phyloP scores from a whole-genome alignment of 1,140 invertebrate genomes.

The Euura lappo region DNA sequence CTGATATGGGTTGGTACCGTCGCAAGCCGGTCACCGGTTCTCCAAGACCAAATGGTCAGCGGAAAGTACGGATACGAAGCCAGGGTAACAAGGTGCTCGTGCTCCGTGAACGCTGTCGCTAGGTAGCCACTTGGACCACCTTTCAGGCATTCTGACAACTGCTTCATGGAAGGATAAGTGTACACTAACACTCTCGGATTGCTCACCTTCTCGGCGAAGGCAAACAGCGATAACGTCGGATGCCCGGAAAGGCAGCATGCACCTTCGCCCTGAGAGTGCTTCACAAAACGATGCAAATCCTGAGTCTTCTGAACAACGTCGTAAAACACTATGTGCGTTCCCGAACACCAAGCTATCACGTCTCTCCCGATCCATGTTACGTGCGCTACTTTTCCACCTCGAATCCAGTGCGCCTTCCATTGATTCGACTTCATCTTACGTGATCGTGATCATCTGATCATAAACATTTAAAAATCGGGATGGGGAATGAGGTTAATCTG shows the following conservation, averaged over 20 bases:
- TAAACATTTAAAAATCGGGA: too few relatives aligned
- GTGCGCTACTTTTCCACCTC: slow-evolving; percentile 44
- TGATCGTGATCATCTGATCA: too few relatives aligned
- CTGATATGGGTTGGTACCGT: slow-evolving; percentile 34
- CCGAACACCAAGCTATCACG: slow-evolving; percentile 47
- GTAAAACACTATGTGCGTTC: slow-evolving; percentile 48
- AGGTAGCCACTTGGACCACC: slow-evolving; percentile 39
- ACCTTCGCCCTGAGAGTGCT: slow-evolving; percentile 40
- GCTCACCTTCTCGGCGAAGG: slow-evolving; percentile 44
- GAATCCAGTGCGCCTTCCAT: slow-evolving; percentile 46
- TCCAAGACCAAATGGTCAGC: slow-evolving; percentile 54
- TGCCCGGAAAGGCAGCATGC: slow-evolving; percentile 46
- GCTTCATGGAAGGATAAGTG: slow-evolving; percentile 48
- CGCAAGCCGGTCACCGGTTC: slow-evolving; percentile 45
- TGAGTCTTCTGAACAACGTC: slow-evolving; percentile 33
- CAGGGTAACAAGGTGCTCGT: slow-evolving; percentile 44
- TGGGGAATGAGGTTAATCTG: too few relatives aligned
- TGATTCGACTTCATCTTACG: background rate
- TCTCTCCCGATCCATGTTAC: slow-evolving; percentile 50
- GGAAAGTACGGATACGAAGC: slow-evolving; percentile 42
- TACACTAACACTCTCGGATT: slow-evolving; percentile 47
- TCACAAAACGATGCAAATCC: slow-evolving; percentile 37
- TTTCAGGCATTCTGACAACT: slow-evolving; percentile 38
- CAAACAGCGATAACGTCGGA: slow-evolving; percentile 24
- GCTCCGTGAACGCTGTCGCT: slow-evolving; percentile 41